Evolutionary conservation across 2,888 invertebrate genomes (phyloP).

Genomic region (Temnothorax unifasciatus): DNA sequence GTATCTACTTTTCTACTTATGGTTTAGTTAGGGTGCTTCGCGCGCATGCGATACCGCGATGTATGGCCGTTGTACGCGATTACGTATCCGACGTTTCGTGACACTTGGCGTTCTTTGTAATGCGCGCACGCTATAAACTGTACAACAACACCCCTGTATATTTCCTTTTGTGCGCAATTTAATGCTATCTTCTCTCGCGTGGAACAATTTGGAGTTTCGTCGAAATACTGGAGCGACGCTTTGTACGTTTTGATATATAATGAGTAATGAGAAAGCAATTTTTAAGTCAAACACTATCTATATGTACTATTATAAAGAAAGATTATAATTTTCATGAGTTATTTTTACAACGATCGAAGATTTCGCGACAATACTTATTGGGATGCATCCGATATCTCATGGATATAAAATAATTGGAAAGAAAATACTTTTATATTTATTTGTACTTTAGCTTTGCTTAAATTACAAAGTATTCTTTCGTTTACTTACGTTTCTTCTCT

Average conservation of each 20-base stretch:
- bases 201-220: background rate
- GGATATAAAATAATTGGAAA: constrained; percentile 2
- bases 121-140: constrained; percentile 24
- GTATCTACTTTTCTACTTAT: constrained; percentile 85
- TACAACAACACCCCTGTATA: background rate
- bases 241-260: too few species aligned
- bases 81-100: constrained; percentile 51
- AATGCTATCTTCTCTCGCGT: background rate
- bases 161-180: constrained; percentile 10
- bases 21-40: constrained; percentile 84
- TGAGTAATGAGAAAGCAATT: background rate
- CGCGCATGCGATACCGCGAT: constrained; percentile 57
- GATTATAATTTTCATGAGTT: background rate
- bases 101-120: constrained; percentile 43
- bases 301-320: background rate
- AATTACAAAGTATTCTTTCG: background rate
- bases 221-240: background rate
- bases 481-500: background rate
- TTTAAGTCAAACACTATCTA: background rate
- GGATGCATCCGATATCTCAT: background rate
- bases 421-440: background rate
- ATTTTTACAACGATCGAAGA: background rate
- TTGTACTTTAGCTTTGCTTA: background rate
- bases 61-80: constrained; percentile 74
- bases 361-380: background rate